Evolutionary conservation across 2,888 invertebrate species (phyloP), one percentile per base, ranked within the genome.

Genomic region (Amphipoea lucens): DNA sequence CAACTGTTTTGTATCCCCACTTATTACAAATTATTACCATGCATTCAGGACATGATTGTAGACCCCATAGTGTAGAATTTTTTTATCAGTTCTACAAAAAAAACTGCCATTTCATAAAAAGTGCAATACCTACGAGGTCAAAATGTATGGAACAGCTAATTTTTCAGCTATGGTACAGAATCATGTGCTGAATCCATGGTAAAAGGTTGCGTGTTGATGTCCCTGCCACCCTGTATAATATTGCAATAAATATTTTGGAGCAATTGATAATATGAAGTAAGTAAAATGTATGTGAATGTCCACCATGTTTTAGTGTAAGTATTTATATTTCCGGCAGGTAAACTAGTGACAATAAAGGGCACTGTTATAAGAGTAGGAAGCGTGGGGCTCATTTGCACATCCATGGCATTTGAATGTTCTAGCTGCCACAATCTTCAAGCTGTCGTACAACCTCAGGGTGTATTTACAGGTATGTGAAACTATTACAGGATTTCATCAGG

Each of bases 311-410:
- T 17, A 76, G 0, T 48, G 5, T n/a, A n/a, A n/a, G n/a, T 60
- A n/a, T 88, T 60, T 45, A 42, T 68, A 60, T 78, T 72, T 79
- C 74, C 92, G 94, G 81, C 90, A 98, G 98, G 98, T 9, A 98
- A 98, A 94, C 93, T 99, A 86, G 98, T 99, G 45, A 97, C 98
- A 48, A 97, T 99, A 5, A 97, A 98, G 92, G 99, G 99, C 0
- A 98, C 98, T 66, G 98, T 99, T 0, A 98, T 98, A 82, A 97
- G 98, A 92, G 98, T 98, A 6, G 98, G 98, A 29, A 98, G 98
- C 91, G 97, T 98, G 0, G 98, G 98, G 82, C 97, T 98, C 2
- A 95, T 98, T 42, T 98, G 98, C 87, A 97, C 97, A 12, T 98
- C 98, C 94, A 97, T 99, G 96, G 98, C 98, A 0, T 99, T 98